A percentile compares a stretch with the other conserved stretches of the same genome.
phyloP scores from a whole-genome alignment of 2,113 vertebrate species.

The Camarhynchus parvulus region DNA sequence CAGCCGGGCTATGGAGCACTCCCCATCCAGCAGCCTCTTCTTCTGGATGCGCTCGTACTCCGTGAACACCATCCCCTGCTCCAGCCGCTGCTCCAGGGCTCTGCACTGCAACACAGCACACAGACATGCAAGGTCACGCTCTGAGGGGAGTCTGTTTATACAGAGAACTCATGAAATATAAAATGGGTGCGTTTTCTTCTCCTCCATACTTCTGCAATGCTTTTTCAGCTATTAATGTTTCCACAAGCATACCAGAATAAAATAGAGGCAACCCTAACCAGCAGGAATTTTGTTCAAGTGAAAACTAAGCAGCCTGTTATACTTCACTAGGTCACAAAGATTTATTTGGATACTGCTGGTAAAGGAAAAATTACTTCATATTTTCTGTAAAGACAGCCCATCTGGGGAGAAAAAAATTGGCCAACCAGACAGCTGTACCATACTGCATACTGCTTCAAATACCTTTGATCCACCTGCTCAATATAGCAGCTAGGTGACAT shows the following conservation, averaged over 20 bases:
- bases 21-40: constrained; percentile 72
- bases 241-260: not conserved
- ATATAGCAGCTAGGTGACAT: not conserved
- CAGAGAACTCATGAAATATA: not conserved
- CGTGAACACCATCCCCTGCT: constrained; percentile 89
- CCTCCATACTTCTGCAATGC: not conserved
- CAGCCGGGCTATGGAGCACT: constrained; percentile 83
- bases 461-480: not conserved
- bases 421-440: not conserved
- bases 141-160: not conserved
- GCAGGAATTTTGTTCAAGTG: not conserved
- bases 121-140: not conserved
- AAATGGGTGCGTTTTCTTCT: not conserved
- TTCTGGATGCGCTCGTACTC: constrained; percentile 91
- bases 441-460: not conserved
- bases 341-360: not conserved
- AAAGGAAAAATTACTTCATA: not conserved
- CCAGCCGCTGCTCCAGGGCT: constrained; percentile 87
- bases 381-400: not conserved
- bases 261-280: not conserved
- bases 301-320: not conserved
- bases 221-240: not conserved
- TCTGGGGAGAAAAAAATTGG: not conserved
- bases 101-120: constrained; percentile 80
- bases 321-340: not conserved